Conservation (phyloP, 2,888 invertebrate species). For the Alitta virens region DNA sequence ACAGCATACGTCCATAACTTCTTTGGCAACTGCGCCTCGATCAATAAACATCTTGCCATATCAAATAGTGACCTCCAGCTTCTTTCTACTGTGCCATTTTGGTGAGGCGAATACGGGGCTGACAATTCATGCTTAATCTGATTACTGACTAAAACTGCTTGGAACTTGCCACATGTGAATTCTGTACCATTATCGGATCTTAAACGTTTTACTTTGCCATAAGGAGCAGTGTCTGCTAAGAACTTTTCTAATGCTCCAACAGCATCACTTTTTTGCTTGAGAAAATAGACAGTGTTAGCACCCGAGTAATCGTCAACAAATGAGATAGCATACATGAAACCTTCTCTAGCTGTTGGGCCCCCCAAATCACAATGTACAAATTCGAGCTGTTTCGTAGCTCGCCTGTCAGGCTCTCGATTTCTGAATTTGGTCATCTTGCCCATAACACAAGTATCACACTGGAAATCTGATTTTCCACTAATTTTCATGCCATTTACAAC, state of each 20-base stretch:
- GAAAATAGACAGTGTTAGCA: slow-evolving; percentile 19
- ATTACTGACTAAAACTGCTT: slow-evolving; percentile 4
- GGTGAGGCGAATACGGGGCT: slow-evolving; percentile 23
- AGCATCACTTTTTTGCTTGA: slow-evolving; percentile 23
- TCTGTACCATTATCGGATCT: slow-evolving; percentile 5
- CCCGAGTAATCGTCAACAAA: slow-evolving; percentile 27
- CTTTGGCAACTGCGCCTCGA: slow-evolving; percentile 20
- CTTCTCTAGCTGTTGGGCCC: no score
- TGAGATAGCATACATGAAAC: neutral
- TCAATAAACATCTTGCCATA: slow-evolving; percentile 25
- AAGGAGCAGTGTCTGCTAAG: neutral
- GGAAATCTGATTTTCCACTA: neutral
- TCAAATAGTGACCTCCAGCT: slow-evolving; percentile 26
- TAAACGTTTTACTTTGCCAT: neutral
- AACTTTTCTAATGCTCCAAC: neutral
- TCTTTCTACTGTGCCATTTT: slow-evolving; percentile 27
- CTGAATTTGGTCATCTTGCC: slow-evolving; percentile 1
- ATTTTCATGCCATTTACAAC: slow-evolving; percentile 24
- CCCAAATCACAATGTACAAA: no score
- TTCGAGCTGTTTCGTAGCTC: no score
- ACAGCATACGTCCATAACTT: slow-evolving; percentile 18
- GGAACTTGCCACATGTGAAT: neutral
- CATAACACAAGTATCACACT: slow-evolving; percentile 8
- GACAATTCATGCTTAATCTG: slow-evolving; percentile 17
- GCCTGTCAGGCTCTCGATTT: no score